Evolutionary conservation across 2,797 vertebrate species (phyloP), one percentile per base, ranked within the genome.

Genomic region (Pelobates cultripes): DNA sequence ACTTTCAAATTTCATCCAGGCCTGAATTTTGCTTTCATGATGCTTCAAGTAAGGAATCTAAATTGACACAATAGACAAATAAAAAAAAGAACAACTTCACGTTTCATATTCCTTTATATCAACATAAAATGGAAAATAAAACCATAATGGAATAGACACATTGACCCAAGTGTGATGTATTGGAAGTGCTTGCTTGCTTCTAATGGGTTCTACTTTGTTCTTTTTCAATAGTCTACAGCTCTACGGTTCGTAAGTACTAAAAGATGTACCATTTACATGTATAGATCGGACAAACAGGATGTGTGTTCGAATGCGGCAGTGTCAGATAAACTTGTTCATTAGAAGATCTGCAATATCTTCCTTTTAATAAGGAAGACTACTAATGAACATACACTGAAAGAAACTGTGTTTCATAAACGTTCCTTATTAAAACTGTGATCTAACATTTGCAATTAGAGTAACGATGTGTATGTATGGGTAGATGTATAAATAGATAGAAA

Each of bases 51-150:
- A 43, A 78, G 60, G 75, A 66, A 12, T 61, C 61, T 53, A 73
- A 78, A 83, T 83, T 78, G 81, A 83, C 81, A 83, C 71, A 74
- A 75, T 74, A 70, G 63, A 74, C 57, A 57, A 78, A 51, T 51
- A 51, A 51, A 51, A 51, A 70, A 51, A 51, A 51, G 57, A 43
- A 5, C 17, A 28, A 42, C 81, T 61, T 74, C 71, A 74, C 76
- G 28, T 74, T 83, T 70, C 76, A 78, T 79, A 79, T 79, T 83
- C 61, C 44, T 75, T 70, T 83, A 79, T 75, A 53, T 47, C 53
- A 69, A 70, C 66, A 78, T 70, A 71, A 72, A 82, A 72, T 70
- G 69, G 68, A 66, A 72, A 72, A 72, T 72, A 77, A 77, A 82
- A 72, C 13, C 53, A 42, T 77, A 77, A 60, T 77, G 42, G 70